phyloP scores from a whole-genome alignment of 2,797 vertebrate species.

The Megaceryle alcyon region DNA sequence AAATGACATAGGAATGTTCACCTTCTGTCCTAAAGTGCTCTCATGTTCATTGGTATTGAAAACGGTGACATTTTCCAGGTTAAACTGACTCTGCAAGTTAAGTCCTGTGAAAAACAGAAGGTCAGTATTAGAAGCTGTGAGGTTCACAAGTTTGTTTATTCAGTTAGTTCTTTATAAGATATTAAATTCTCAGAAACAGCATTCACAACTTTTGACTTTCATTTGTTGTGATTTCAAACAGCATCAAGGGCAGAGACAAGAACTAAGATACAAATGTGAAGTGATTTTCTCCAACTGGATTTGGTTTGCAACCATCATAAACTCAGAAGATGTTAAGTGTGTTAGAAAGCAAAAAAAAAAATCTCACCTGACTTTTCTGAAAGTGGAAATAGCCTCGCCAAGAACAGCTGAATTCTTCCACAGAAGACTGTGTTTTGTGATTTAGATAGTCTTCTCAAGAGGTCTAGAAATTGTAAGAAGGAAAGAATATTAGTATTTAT shows the following conservation, averaged over 20 bases:
- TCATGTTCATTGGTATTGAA: constrained; percentile 98
- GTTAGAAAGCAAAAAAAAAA: constrained; percentile 41
- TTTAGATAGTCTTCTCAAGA: constrained; percentile 94
- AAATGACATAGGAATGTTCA: constrained; percentile 45
- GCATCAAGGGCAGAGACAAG: not conserved
- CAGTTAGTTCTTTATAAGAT: not conserved
- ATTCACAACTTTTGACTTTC: not conserved
- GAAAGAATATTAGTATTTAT: not conserved
- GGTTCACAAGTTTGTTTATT: not conserved
- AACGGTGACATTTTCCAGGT: constrained; percentile 96
- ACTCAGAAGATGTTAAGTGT: not conserved
- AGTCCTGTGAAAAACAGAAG: constrained; percentile 83
- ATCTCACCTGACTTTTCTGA: constrained; percentile 97
- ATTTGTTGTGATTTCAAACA: not conserved
- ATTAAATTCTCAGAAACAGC: not conserved
- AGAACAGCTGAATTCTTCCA: constrained; percentile 96
- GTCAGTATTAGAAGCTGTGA: not conserved
- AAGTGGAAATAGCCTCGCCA: constrained; percentile 95
- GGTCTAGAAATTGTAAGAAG: constrained; percentile 81
- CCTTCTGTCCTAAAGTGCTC: constrained; percentile 96
- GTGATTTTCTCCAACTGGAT: not conserved
- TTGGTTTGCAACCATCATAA: not conserved
- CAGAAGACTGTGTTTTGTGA: constrained; percentile 99
- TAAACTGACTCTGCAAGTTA: constrained; percentile 98
- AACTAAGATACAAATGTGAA: not conserved